Conservation (phyloP, 2,888 invertebrate species). For the Rhagophthalmus giganteus region DNA sequence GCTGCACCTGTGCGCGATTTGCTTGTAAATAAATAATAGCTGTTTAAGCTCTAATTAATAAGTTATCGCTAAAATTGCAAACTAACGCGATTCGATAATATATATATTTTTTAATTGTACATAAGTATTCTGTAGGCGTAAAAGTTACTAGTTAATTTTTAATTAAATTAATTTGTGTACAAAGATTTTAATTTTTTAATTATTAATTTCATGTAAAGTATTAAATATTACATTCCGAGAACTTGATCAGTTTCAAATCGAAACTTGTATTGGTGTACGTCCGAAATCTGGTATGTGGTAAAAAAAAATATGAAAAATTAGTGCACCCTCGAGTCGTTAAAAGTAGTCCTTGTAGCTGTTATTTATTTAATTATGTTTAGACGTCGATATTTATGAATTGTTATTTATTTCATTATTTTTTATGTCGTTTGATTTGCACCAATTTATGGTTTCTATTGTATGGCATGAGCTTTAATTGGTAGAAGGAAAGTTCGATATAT, state of each 20-base stretch:
- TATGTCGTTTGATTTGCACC: constrained; percentile 14
- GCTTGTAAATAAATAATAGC: constrained; percentile 11
- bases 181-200: constrained; percentile 44
- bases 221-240: constrained; percentile 38
- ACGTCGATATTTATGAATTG: constrained; percentile 29
- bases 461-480: constrained; percentile 9
- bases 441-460: constrained; percentile 10
- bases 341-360: constrained; percentile 26
- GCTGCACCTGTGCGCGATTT: constrained; percentile 17
- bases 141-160: constrained; percentile 26
- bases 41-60: constrained; percentile 9
- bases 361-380: constrained; percentile 28
- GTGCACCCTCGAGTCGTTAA: constrained; percentile 20
- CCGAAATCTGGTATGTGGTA: constrained; percentile 9
- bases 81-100: constrained; percentile 12
- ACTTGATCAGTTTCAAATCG: constrained; percentile 25
- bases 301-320: not conserved
- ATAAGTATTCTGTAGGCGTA: constrained; percentile 26
- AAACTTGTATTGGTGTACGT: constrained; percentile 22
- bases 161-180: constrained; percentile 41
- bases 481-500: constrained; percentile 5
- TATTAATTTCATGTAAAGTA: constrained; percentile 39
- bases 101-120: constrained; percentile 22
- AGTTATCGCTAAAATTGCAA: constrained; percentile 16
- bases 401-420: constrained; percentile 28